Evolutionary conservation across 2,888 invertebrate genomes (phyloP).

Genomic region (Myathropa florea): DNA sequence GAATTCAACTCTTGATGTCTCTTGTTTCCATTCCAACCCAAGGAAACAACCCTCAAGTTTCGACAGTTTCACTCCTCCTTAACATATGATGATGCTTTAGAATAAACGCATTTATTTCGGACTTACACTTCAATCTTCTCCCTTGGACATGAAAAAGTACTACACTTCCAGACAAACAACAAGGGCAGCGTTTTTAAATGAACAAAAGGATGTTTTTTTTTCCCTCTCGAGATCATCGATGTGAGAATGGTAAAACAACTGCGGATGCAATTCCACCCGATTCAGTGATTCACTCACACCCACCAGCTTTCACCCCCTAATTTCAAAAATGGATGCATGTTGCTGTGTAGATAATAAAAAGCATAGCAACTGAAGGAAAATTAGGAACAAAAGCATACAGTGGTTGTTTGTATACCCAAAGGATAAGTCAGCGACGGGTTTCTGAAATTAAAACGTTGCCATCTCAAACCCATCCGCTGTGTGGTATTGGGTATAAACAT

Average conservation of each 20-base stretch:
- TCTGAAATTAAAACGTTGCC: constrained; percentile 64
- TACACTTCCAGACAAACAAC: constrained; percentile 26
- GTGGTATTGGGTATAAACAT: constrained; percentile 24
- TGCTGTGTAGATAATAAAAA: constrained; percentile 53
- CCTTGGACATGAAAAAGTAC: constrained; percentile 37
- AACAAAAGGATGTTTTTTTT: constrained; percentile 40
- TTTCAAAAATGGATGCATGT: constrained; percentile 33
- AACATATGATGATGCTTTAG: constrained; percentile 65
- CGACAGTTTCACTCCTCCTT: constrained; percentile 24
- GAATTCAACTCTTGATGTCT: constrained; percentile 46
- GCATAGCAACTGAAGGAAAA: constrained; percentile 10
- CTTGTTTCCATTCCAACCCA: constrained; percentile 44
- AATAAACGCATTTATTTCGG: constrained; percentile 78
- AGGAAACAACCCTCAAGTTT: constrained; percentile 17
- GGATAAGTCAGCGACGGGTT: constrained; percentile 67
- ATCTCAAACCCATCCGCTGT: not conserved
- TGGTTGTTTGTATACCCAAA: constrained; percentile 69
- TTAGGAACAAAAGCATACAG: constrained; percentile 45
- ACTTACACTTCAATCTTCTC: constrained; percentile 75
- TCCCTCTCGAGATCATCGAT: constrained; percentile 60
- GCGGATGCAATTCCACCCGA: constrained; percentile 64
- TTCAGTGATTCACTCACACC: constrained; percentile 27
- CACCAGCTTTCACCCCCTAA: constrained; percentile 26
- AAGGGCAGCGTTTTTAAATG: constrained; percentile 26
- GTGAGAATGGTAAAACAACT: constrained; percentile 68